Evolutionary conservation across 2,113 vertebrate genomes (phyloP).

Genomic region (Pleuronectes platessa): DNA sequence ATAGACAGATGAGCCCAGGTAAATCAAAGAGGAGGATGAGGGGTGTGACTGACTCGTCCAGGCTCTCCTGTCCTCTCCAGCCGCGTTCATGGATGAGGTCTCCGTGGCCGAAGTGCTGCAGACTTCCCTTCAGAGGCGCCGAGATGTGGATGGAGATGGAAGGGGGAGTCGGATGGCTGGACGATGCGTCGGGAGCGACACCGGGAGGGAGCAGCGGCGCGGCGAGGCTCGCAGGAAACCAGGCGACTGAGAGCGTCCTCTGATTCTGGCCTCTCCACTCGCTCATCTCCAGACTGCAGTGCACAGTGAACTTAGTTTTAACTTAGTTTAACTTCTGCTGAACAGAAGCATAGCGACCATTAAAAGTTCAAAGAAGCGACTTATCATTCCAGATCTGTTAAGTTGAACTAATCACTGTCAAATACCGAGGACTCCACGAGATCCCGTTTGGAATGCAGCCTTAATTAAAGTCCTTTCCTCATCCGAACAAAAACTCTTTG

Average conservation of each 20-base stretch:
- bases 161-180: neutral
- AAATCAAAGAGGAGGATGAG: neutral
- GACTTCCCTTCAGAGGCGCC: constrained; percentile 75
- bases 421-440: constrained; percentile 7
- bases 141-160: constrained; percentile 68
- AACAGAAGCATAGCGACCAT: too few relatives aligned
- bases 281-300: constrained; percentile 79
- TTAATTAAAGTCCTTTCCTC: neutral
- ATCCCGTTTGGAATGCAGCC: constrained; percentile 37
- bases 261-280: constrained; percentile 91
- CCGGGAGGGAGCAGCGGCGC: constrained; percentile 11
- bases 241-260: constrained; percentile 82
- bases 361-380: neutral
- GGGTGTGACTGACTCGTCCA: constrained; percentile 78
- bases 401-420: constrained; percentile 17
- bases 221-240: constrained; percentile 81
- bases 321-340: neutral
- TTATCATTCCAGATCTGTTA: neutral
- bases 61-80: constrained; percentile 74
- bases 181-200: neutral
- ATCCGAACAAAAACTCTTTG: constrained; percentile 56
- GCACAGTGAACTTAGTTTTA: neutral
- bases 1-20: too few relatives aligned
- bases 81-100: constrained; percentile 64
- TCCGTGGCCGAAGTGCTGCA: constrained; percentile 79